Conservation (phyloP, 2,113 vertebrate genomes). For the Bos javanicus region DNA sequence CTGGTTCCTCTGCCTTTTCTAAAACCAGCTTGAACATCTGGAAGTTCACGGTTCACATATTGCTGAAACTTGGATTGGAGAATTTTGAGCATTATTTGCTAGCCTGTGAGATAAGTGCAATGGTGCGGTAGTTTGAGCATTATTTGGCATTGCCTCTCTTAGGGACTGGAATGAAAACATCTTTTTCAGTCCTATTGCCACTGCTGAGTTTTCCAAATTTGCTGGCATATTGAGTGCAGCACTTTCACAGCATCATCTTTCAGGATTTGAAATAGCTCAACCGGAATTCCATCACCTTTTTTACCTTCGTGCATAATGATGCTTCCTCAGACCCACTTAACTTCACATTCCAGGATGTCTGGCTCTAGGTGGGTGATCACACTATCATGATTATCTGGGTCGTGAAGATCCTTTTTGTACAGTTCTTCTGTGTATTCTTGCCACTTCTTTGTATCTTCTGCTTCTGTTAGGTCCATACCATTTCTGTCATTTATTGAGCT, state of each 20-base stretch:
- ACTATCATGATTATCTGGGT: neutral
- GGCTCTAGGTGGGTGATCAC: neutral
- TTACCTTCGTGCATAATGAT: neutral
- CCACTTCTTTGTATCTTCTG: neutral
- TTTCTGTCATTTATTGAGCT: neutral
- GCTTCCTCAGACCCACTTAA: neutral
- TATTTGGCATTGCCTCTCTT: neutral
- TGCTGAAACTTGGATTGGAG: neutral
- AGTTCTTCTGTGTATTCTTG: neutral
- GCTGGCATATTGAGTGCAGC: too few species aligned
- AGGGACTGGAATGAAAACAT: neutral
- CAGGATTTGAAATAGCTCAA: neutral
- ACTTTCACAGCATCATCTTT: neutral
- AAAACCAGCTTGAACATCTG: neutral
- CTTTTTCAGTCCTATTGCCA: neutral
- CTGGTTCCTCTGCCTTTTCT: neutral
- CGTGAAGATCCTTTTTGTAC: neutral
- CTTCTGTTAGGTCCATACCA: neutral
- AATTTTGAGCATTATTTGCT: neutral
- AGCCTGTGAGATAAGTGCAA: neutral
- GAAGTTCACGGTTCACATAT: neutral
- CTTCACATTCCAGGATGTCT: neutral
- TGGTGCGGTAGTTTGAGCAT: accelerated
- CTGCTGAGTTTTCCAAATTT: neutral
- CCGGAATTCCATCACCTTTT: neutral